These are phyloP conservation scores for Crocallis elinguaria DNA, from an alignment of 2,888 invertebrate genomes.

Conservation along the genomic window DNA sequence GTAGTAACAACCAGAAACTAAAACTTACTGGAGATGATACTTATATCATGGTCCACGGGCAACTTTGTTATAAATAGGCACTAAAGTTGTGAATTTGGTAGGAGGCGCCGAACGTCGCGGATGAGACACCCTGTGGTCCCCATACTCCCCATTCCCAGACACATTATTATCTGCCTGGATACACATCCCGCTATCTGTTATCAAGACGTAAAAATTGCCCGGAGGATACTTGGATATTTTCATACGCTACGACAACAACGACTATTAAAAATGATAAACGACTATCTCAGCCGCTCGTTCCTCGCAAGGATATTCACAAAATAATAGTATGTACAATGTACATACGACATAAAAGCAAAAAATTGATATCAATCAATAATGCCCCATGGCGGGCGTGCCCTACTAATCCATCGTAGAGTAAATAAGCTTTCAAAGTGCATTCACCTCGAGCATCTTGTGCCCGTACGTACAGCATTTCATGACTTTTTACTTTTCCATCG, in stretches of 20 bases:
- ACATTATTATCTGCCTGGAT: slow-evolving; percentile 60
- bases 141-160: slow-evolving; percentile 46
- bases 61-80: slow-evolving; percentile 18
- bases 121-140: slow-evolving; percentile 33
- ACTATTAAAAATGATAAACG: slow-evolving; percentile 61
- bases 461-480: slow-evolving; percentile 51
- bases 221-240: slow-evolving; percentile 35
- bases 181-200: slow-evolving; percentile 48
- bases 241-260: slow-evolving; percentile 36
- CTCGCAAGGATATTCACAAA: slow-evolving; percentile 36
- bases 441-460: slow-evolving; percentile 44
- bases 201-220: slow-evolving; percentile 44
- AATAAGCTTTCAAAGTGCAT: slow-evolving; percentile 52
- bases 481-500: slow-evolving; percentile 56
- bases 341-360: slow-evolving; percentile 44
- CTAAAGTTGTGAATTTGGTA: slow-evolving; percentile 45
- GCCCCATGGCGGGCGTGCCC: slow-evolving; percentile 53
- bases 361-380: slow-evolving; percentile 70
- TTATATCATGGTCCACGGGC: slow-evolving; percentile 15
- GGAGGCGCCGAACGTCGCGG: slow-evolving; percentile 34
- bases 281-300: slow-evolving; percentile 50
- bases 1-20: slow-evolving; percentile 12
- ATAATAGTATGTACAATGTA: slow-evolving; percentile 4
- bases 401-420: slow-evolving; percentile 51
- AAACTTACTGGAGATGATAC: slow-evolving; percentile 17